phyloP scores from a whole-genome alignment of 2,888 invertebrate species.

The Mimachlamys varia region DNA sequence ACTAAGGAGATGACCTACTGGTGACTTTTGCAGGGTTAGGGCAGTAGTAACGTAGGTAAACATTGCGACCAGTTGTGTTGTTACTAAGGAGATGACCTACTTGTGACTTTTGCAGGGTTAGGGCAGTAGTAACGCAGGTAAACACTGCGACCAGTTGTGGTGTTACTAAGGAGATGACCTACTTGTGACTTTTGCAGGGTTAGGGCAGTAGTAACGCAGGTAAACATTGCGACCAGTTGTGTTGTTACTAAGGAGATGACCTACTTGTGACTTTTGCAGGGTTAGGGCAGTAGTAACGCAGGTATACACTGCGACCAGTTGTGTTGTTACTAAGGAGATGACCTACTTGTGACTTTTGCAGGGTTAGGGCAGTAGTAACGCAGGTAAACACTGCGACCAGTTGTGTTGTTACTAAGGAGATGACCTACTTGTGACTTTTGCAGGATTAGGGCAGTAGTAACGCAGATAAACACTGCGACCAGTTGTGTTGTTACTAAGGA shows the following conservation, averaged over 20 bases:
- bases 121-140: conserved; percentile 94
- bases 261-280: conserved; percentile 57
- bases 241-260: conserved; percentile 51
- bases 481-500: conserved; percentile 55
- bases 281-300: conserved; percentile 92
- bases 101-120: conserved; percentile 58
- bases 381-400: conserved; percentile 89
- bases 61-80: conserved; percentile 85
- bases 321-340: conserved; percentile 54
- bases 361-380: conserved; percentile 91
- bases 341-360: conserved; percentile 54
- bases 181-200: conserved; percentile 59
- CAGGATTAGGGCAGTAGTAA: conserved; percentile 89
- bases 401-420: conserved; percentile 56
- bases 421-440: conserved; percentile 54
- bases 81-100: conserved; percentile 49
- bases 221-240: conserved; percentile 88
- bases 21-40: conserved; percentile 81
- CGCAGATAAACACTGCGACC: conserved; percentile 90
- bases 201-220: conserved; percentile 92
- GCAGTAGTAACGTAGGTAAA: conserved; percentile 93
- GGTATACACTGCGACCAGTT: conserved; percentile 88
- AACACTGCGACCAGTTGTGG: conserved; percentile 86
- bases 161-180: conserved; percentile 49
- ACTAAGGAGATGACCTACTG: conserved; percentile 45